Evolutionary conservation across 2,888 invertebrate genomes (phyloP).

Genomic region (Leptopilina myrica): DNA sequence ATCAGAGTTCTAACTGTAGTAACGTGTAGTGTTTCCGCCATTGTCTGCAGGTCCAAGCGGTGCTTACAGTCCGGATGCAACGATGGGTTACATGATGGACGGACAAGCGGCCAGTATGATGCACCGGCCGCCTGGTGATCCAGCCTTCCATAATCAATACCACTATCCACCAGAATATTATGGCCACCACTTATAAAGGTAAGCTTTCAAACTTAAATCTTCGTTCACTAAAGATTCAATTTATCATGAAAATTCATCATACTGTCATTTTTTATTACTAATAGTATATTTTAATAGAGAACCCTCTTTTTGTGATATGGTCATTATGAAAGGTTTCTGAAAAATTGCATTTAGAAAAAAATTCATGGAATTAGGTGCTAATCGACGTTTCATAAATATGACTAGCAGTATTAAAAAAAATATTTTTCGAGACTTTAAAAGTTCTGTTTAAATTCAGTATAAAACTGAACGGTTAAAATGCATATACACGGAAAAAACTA

Average conservation of each 20-base stretch:
- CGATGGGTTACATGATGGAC: conserved; percentile 99
- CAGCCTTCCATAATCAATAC: conserved; percentile 96
- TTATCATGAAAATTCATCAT: conserved; percentile 1
- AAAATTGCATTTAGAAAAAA: not conserved
- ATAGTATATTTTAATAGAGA: not conserved
- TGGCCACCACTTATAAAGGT: conserved; percentile 92
- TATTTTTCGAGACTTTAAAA: not conserved
- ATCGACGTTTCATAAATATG: not conserved
- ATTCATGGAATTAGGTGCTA: not conserved
- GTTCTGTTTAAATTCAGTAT: no score
- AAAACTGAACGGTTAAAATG: no score
- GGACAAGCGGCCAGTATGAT: conserved; percentile 94
- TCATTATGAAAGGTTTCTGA: not conserved
- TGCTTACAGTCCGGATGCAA: conserved; percentile 96
- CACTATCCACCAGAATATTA: conserved; percentile 96
- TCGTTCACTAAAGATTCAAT: not conserved
- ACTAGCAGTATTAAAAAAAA: not conserved
- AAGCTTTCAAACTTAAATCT: conserved; percentile 48
- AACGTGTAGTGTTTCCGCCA: conserved; percentile 90
- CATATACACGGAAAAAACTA: no score
- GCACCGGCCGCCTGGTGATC: conserved; percentile 95
- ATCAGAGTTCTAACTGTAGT: conserved; percentile 80
- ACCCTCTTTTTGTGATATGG: not conserved
- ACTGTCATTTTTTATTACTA: conserved; percentile 3
- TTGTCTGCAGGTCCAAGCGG: conserved; percentile 95